Evolutionary conservation across 2,888 invertebrate genomes (phyloP), one percentile per base, ranked within the genome.

Genomic region (Lithodes maja): DNA sequence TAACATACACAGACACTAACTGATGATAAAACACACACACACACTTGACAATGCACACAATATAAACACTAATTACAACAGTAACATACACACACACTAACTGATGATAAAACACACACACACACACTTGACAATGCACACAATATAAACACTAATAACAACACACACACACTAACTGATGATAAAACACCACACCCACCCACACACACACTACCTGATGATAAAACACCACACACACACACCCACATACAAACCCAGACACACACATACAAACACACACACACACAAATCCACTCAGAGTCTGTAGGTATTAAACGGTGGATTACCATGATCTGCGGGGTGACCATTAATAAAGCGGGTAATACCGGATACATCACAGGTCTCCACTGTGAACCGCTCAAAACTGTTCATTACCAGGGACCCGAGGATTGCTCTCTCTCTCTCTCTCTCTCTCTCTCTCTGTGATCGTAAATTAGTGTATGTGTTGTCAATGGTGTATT

Each of bases 241-340:
- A 74, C 74, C 7, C 74, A 74, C 74, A 74, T n/a, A 74, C 74
- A 74, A 7, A 74, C 74, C 7, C 74, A 74, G 12, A 74, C 74
- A 74, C 74, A 74, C 74, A 74, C 74, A 74, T n/a, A 74, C 74
- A 49, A 50, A 52, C 78, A 52, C 78, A 52, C 78, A 52, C 78
- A 52, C 78, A 52, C 78, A 52, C 78, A 52, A 83, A 83, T 83
- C 12, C 83, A 83, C 33, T 83, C 74, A 83, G 50, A 75, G 83
- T 71, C 54, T 61, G 75, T 53, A 49, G 83, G 83, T 75, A 83
- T 83, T 75, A 83, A 75, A 53, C 74, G 2, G 3, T 33, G 83
- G 83, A 83, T 83, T 74, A 83, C 33, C 53, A 54, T 83, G 83
- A 83, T 83, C 83, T 83, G 54, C 75, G 49, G 33, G 17, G 54